Base-by-base conservation (phyloP, 2,888 invertebrate species). In the Yponomeuta cagnagella region DNA sequence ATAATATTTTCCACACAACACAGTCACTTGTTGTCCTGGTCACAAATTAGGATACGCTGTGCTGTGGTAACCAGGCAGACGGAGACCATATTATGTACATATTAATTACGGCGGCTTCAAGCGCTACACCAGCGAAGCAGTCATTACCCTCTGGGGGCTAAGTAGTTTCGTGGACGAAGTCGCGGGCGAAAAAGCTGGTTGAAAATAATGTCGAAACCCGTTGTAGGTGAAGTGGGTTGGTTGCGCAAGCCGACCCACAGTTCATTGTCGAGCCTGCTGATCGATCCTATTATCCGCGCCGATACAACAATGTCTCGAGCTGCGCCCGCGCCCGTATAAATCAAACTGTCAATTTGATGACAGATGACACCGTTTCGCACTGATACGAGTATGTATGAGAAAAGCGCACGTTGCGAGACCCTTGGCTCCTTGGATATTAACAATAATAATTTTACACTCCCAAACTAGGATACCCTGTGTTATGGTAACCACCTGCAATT, bases 221-320 rank as follows among this genome's bases (percentile, higher is more conserved):
- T 82, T 81, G 81, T 77, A 78, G 77, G 76, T 76, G 81, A 78
- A 76, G 79, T 76, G 72, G 77, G 75, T 72, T 75, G 80, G 80
- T 90, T 88, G 85, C 81, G 78, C 88, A 90, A 76, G 69, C 73
- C 86, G 83, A 81, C 84, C 84, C 83, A 84, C 88, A 79, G 84
- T 84, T 87, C 86, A 85, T 87, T 87, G 89, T 87, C 84, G 81
- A 78, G 78, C 76, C 80, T 77, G 79, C 82, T 75, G 77, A 80
- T 85, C 82, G 81, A 84, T 83, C 79, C 82, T 80, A 86, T 86
- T 86, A 82, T 83, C 80, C 77, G 75, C 76, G 76, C 76, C 68
- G 74, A 75, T 75, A 76, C 76, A 75, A 75, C 73, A 68, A 76
- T 77, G 78, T 77, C 79, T 79, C 76, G 75, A 43, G 12, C 31